phyloP scores from a whole-genome alignment of 1,140 invertebrate species.

The Drosophila nannoptera region DNA sequence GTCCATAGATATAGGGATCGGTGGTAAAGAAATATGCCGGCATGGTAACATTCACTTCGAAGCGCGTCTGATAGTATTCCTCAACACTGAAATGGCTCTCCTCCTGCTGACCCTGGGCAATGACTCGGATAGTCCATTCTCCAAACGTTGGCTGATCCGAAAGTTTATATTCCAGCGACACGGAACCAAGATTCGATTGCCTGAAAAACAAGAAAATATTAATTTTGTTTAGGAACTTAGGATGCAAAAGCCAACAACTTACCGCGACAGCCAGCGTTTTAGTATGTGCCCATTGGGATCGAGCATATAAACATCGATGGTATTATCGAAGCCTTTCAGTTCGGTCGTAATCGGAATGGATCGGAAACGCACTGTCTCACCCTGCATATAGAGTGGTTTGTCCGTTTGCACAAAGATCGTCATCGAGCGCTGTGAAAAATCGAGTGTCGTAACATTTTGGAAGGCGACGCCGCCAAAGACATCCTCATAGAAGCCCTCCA shows the following conservation, averaged over 20 bases:
- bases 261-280: slow-evolving; percentile 91
- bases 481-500: slow-evolving; percentile 93
- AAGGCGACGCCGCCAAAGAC: slow-evolving; percentile 91
- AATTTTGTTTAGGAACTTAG: background rate
- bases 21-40: slow-evolving; percentile 94
- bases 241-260: background rate
- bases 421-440: slow-evolving; percentile 93
- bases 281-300: slow-evolving; percentile 92
- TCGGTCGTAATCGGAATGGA: slow-evolving; percentile 94
- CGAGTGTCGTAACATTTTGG: slow-evolving; percentile 88
- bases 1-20: slow-evolving; percentile 89
- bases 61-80: slow-evolving; percentile 96
- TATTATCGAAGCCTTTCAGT: slow-evolving; percentile 90
- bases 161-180: slow-evolving; percentile 92
- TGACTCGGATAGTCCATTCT: slow-evolving; percentile 93
- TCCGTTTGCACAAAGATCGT: slow-evolving; percentile 97
- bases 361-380: slow-evolving; percentile 92
- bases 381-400: slow-evolving; percentile 96
- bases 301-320: slow-evolving; percentile 93
- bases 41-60: slow-evolving; percentile 97
- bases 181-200: slow-evolving; percentile 92
- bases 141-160: slow-evolving; percentile 95
- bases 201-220: slow-evolving; percentile 13
- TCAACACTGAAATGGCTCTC: slow-evolving; percentile 92
- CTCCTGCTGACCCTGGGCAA: slow-evolving; percentile 92